phyloP scores from a whole-genome alignment of 2,113 vertebrate genomes.

The Hystrix brachyura region DNA sequence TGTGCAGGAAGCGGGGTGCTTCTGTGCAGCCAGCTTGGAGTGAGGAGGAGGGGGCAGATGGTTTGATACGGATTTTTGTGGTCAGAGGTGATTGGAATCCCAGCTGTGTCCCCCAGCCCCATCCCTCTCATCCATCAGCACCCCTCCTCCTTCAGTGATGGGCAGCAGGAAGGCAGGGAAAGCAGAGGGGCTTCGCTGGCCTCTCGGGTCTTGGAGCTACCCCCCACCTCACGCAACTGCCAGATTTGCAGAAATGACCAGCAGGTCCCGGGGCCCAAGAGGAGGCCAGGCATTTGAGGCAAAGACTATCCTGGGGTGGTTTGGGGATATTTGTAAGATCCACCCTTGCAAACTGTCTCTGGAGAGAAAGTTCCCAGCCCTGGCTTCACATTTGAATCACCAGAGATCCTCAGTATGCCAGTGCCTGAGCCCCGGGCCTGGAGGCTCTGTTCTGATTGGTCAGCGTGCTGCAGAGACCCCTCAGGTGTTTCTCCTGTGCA shows the following conservation, averaged over 20 bases:
- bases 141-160: slow-evolving; percentile 20
- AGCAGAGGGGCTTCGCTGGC: background rate
- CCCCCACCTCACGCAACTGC: background rate
- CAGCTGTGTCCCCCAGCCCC: background rate
- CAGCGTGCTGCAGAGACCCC: background rate
- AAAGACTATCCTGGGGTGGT: background rate
- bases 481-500: background rate
- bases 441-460: slow-evolving; percentile 12
- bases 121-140: background rate
- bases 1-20: slow-evolving; percentile 66
- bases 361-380: background rate
- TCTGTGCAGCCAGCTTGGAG: background rate
- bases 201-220: background rate
- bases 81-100: slow-evolving; percentile 62
- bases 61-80: slow-evolving; percentile 61
- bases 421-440: background rate
- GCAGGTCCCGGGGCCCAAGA: background rate
- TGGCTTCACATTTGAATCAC: slow-evolving; percentile 35
- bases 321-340: background rate
- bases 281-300: background rate
- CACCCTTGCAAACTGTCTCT: slow-evolving; percentile 27
- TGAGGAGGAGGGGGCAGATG: background rate
- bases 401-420: background rate
- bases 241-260: background rate
- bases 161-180: background rate